Percentiles rank a stretch among this genome's conserved stretches.
These are phyloP conservation scores for Oligia strigilis DNA, from an alignment of 2,888 invertebrate genomes.

Conservation along the genomic window DNA sequence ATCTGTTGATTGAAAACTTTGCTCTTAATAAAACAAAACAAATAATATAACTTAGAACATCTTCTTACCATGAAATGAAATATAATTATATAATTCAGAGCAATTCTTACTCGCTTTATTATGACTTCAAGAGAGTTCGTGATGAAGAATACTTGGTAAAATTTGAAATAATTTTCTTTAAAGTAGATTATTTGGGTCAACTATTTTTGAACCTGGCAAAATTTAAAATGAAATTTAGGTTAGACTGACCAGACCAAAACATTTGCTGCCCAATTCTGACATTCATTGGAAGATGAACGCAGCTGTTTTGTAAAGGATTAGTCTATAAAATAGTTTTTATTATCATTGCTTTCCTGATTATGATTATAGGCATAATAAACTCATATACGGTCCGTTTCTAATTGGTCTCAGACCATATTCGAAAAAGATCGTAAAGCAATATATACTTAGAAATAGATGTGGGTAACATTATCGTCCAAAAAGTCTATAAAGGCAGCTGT, in stretches of 20 bases:
- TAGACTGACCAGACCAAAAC: constrained; percentile 10
- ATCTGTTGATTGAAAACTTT: no score
- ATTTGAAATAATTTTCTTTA: constrained; percentile 4
- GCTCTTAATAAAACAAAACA: no score
- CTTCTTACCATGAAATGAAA: no score
- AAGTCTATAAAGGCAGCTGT: neutral
- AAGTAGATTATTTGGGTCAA: constrained; percentile 10
- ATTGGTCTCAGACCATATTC: constrained; percentile 17
- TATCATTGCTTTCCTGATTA: neutral
- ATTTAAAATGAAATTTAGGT: constrained; percentile 35
- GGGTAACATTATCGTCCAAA: neutral
- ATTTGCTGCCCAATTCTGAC: neutral
- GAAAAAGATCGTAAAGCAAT: constrained; percentile 4
- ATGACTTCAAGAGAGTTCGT: neutral
- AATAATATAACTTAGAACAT: no score
- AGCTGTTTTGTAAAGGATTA: neutral
- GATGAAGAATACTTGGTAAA: constrained; percentile 4
- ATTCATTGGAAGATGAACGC: constrained; percentile 6
- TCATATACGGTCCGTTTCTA: neutral
- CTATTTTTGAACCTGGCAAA: neutral
- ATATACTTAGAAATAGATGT: constrained; percentile 24
- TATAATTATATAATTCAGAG: no score
- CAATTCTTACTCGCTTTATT: neutral
- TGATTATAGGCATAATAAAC: constrained; percentile 9
- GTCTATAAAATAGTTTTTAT: constrained; percentile 13